Conservation (phyloP, 1,140 invertebrate genomes). For the Pristionchus pacificus region DNA sequence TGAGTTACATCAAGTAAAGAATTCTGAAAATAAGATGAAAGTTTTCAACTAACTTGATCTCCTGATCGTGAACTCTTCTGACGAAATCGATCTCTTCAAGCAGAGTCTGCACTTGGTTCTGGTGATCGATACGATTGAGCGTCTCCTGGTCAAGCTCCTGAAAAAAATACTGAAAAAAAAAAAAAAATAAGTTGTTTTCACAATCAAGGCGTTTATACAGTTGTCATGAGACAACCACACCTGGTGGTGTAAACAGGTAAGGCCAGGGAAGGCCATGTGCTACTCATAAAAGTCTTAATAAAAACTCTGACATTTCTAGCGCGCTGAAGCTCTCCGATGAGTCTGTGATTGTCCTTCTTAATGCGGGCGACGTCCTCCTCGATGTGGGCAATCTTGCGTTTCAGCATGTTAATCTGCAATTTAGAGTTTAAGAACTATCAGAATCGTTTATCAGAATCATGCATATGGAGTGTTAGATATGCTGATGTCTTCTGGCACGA, state of each 20-base stretch:
- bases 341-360: conserved; percentile 49
- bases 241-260: no score
- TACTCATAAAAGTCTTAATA: conserved; percentile 20
- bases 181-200: not conserved
- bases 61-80: conserved; percentile 49
- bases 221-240: no score
- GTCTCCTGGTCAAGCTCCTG: conserved; percentile 57
- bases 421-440: no score
- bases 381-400: conserved; percentile 48
- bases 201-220: no score
- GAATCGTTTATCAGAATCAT: no score
- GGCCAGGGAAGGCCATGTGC: not conserved
- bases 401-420: conserved; percentile 52
- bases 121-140: conserved; percentile 55
- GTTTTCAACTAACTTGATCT: not conserved
- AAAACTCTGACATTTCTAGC: conserved; percentile 34
- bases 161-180: not conserved
- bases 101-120: conserved; percentile 56
- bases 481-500: no score
- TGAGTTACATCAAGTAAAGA: conserved; percentile 57
- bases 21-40: not conserved
- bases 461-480: no score
- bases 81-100: conserved; percentile 57
- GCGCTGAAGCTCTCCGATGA: conserved; percentile 50
- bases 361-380: conserved; percentile 52